A percentile compares a stretch with the other conserved stretches of the same genome.
phyloP scores from a whole-genome alignment of 2,888 invertebrate species.

The Matsumyia berberina region DNA sequence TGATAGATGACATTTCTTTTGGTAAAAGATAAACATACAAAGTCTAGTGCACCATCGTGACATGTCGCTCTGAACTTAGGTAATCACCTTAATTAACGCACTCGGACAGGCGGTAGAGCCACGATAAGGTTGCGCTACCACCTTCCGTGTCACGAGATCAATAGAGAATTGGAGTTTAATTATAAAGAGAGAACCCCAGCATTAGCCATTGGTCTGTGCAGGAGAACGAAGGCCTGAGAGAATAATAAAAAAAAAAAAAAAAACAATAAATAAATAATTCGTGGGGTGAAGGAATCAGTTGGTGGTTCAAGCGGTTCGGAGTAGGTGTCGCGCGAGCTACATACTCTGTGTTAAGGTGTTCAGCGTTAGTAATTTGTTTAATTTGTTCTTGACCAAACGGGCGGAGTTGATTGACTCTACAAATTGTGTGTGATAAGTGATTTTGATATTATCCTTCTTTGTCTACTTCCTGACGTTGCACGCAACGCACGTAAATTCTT shows the following conservation, averaged over 20 bases:
- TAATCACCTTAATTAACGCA: slow-evolving; percentile 56
- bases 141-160: slow-evolving; percentile 58
- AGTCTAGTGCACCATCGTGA: neutral
- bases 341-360: neutral
- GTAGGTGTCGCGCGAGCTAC: slow-evolving; percentile 19
- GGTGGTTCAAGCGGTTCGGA: slow-evolving; percentile 37
- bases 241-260: slow-evolving; percentile 19
- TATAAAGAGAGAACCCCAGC: slow-evolving; percentile 14
- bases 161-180: slow-evolving; percentile 47
- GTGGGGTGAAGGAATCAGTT: slow-evolving; percentile 48
- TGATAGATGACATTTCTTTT: slow-evolving; percentile 40
- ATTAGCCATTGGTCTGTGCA: slow-evolving; percentile 9
- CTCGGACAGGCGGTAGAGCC: slow-evolving; percentile 42
- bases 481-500: neutral
- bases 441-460: neutral
- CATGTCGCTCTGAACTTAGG: slow-evolving; percentile 12
- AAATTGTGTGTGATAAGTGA: slow-evolving; percentile 5
- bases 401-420: neutral
- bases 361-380: neutral
- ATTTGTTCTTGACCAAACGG: neutral
- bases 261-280: slow-evolving; percentile 48
- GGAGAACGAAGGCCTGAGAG: slow-evolving; percentile 10
- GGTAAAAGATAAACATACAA: slow-evolving; percentile 34
- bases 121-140: slow-evolving; percentile 49
- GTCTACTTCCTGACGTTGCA: neutral